Conservation (phyloP, 2,888 invertebrate species). For the Nephrotoma flavescens region DNA sequence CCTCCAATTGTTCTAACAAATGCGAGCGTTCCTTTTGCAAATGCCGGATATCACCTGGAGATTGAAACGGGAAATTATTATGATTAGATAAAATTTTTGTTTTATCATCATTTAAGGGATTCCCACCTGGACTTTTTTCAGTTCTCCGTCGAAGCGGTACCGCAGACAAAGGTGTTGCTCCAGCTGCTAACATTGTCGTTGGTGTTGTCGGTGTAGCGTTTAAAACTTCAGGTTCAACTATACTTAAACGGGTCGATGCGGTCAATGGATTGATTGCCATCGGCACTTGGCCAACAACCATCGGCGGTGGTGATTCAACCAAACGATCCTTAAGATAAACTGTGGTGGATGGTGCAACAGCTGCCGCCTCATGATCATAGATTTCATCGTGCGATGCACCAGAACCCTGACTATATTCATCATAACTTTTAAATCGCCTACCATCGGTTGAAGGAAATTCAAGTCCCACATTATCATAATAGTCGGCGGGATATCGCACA, state of each 20-base stretch:
- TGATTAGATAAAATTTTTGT: neutral
- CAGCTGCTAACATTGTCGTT: neutral
- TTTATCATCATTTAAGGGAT: constrained; percentile 8
- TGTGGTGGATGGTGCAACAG: neutral
- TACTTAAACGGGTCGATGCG: neutral
- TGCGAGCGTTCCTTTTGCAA: constrained; percentile 56
- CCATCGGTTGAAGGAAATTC: constrained; percentile 21
- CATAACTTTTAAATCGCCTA: constrained; percentile 45
- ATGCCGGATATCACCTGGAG: constrained; percentile 46
- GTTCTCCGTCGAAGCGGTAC: constrained; percentile 25
- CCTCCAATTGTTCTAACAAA: constrained; percentile 52
- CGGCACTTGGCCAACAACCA: neutral
- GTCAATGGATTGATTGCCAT: neutral
- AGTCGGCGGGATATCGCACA: constrained; percentile 37
- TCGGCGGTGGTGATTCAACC: neutral
- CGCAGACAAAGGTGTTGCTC: neutral
- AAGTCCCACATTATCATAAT: constrained; percentile 20
- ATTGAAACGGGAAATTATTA: constrained; percentile 10
- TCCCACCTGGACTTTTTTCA: constrained; percentile 27
- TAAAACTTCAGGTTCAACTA: neutral
- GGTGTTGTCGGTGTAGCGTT: neutral
- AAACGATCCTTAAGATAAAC: neutral
- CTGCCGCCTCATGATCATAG: neutral
- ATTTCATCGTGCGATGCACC: constrained; percentile 50
- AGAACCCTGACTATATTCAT: constrained; percentile 59